Percentiles rank a stretch among this genome's conserved stretches.
These are phyloP conservation scores for Protonibea diacanthus DNA, from an alignment of 2,797 vertebrate species.

Conservation along the genomic window DNA sequence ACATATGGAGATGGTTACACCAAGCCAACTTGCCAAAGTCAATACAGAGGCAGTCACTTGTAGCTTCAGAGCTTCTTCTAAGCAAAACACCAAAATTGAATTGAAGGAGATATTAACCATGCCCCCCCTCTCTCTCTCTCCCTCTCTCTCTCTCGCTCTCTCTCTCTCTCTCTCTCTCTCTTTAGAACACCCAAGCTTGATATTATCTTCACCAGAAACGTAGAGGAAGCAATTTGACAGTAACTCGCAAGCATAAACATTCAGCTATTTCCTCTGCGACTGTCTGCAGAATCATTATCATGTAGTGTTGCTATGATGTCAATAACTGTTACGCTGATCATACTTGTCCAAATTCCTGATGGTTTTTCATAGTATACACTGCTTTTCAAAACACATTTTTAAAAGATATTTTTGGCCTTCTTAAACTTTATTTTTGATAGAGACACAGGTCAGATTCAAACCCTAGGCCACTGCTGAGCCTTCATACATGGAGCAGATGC, in stretches of 20 bases:
- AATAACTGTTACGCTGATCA: not conserved
- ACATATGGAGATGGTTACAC: not conserved
- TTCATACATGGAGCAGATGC: no score
- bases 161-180: no score
- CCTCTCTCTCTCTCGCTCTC: no score
- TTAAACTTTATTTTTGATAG: not conserved
- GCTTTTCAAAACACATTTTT: not conserved
- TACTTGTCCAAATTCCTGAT: not conserved
- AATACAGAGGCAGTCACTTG: not conserved
- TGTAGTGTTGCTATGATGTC: slow-evolving; percentile 31
- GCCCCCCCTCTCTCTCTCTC: not conserved
- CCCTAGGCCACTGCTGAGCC: no score
- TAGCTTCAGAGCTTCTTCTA: slow-evolving; percentile 12
- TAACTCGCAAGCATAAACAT: slow-evolving; percentile 67
- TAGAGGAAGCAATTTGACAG: slow-evolving; percentile 84
- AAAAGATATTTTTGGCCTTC: no score
- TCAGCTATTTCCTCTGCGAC: slow-evolving; percentile 80
- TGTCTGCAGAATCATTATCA: slow-evolving; percentile 14
- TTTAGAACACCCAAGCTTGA: slow-evolving; percentile 63
- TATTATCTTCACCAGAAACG: slow-evolving; percentile 75
- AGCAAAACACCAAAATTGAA: slow-evolving; percentile 8
- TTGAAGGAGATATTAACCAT: slow-evolving; percentile 15
- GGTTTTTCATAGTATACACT: not conserved
- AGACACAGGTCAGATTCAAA: no score
- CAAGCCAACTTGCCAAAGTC: not conserved